Evolutionary conservation across 2,113 vertebrate species (phyloP).

Genomic region (Apodemus sylvaticus): DNA sequence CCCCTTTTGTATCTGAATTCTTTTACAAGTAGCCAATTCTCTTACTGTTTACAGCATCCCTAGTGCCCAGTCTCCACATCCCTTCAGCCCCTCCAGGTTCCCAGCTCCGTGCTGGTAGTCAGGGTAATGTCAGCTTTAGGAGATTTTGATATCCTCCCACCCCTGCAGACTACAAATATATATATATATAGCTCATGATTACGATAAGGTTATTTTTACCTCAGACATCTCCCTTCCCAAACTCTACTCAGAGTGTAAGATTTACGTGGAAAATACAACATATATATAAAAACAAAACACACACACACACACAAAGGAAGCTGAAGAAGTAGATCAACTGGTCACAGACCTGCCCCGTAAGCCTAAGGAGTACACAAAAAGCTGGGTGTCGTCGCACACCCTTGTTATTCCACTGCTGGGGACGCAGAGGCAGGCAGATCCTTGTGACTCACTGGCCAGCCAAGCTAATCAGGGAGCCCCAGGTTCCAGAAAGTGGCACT

Average conservation of each 20-base stretch:
- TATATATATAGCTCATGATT: not conserved
- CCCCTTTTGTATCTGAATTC: conserved; percentile 52
- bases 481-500: not conserved
- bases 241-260: not conserved
- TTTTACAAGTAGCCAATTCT: conserved; percentile 57
- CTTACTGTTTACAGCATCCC: conserved; percentile 62
- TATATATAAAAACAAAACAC: not conserved
- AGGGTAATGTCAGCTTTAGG: not conserved
- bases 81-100: not conserved
- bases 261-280: not conserved
- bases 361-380: not conserved
- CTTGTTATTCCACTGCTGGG: too few relatives aligned
- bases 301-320: accelerated
- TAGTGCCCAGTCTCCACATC: not conserved
- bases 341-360: not conserved
- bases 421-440: too few relatives aligned
- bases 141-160: not conserved
- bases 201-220: not conserved
- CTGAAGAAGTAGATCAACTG: not conserved
- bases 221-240: not conserved
- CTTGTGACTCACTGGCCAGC: not conserved
- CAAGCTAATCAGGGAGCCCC: too few relatives aligned
- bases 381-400: not conserved
- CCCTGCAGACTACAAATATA: not conserved
- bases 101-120: not conserved